phyloP scores from a whole-genome alignment of 2,888 invertebrate species.

The Himalopsyche kuldschensis region DNA sequence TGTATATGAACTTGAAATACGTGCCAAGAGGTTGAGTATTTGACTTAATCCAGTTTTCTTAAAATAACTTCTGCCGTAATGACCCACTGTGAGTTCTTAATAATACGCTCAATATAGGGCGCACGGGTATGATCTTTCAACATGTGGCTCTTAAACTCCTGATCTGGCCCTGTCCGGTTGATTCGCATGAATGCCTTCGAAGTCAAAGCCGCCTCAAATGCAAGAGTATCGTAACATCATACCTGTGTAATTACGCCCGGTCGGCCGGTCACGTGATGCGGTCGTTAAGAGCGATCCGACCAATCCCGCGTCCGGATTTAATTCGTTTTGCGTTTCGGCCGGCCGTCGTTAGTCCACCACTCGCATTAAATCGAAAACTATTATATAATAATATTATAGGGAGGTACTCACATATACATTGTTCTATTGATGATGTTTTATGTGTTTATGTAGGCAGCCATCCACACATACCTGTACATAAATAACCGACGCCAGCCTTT shows the following conservation, averaged over 20 bases:
- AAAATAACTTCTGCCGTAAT: too few relatives aligned
- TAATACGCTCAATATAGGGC: too few relatives aligned
- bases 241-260: not conserved
- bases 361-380: not conserved
- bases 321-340: constrained; percentile 44
- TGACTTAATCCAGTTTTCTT: too few relatives aligned
- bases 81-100: too few relatives aligned
- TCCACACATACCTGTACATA: not conserved
- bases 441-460: not conserved
- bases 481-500: too few relatives aligned
- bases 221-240: constrained; percentile 3
- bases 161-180: not conserved
- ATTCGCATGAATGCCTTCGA: not conserved
- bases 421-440: not conserved
- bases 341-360: not conserved
- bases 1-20: too few relatives aligned
- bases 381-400: not conserved
- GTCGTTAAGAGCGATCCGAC: constrained; percentile 52
- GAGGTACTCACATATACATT: not conserved
- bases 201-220: not conserved
- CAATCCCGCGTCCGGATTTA: constrained; percentile 54
- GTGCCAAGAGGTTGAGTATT: too few relatives aligned
- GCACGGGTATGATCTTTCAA: too few relatives aligned
- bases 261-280: constrained; percentile 51
- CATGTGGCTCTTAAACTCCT: not conserved